A percentile compares a stretch with the other conserved stretches of the same genome.
Conservation (phyloP, 35 echinoderm and acorn worm genomes). For the Amphiura filiformis region DNA sequence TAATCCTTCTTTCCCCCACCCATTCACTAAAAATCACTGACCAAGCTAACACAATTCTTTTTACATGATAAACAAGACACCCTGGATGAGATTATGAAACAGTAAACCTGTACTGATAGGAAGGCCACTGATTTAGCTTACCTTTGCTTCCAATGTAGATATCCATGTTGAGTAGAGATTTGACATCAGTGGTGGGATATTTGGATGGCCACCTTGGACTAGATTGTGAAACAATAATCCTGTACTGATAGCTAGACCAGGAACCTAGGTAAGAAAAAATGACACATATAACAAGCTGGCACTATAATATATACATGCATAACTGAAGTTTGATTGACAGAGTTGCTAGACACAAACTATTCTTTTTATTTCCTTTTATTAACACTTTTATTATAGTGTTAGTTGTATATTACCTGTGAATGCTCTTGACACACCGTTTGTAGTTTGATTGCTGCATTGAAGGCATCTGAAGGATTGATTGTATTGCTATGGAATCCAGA, state of each 20-base stretch:
- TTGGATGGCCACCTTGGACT: background rate
- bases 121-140: too few species aligned
- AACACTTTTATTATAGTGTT: too few species aligned
- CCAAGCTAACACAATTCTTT: too few species aligned
- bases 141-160: background rate
- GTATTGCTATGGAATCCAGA: constrained; percentile 33
- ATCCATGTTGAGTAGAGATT: constrained; percentile 32
- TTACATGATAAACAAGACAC: too few species aligned
- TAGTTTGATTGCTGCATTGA: constrained; percentile 25
- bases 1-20: too few species aligned
- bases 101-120: constrained; percentile 22
- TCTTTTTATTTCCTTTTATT: too few species aligned
- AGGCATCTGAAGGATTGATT: constrained; percentile 5
- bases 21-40: too few species aligned
- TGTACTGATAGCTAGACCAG: constrained; percentile 27
- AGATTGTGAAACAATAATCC: constrained; percentile 18
- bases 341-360: too few species aligned
- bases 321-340: too few species aligned
- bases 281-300: too few species aligned
- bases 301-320: background rate
- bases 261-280: background rate
- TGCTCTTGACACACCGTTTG: constrained; percentile 32
- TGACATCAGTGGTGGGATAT: background rate
- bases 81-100: background rate
- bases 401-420: constrained; percentile 24